Conservation (phyloP, 2,888 invertebrate genomes). For the Dasysyrphus albostriatus region DNA sequence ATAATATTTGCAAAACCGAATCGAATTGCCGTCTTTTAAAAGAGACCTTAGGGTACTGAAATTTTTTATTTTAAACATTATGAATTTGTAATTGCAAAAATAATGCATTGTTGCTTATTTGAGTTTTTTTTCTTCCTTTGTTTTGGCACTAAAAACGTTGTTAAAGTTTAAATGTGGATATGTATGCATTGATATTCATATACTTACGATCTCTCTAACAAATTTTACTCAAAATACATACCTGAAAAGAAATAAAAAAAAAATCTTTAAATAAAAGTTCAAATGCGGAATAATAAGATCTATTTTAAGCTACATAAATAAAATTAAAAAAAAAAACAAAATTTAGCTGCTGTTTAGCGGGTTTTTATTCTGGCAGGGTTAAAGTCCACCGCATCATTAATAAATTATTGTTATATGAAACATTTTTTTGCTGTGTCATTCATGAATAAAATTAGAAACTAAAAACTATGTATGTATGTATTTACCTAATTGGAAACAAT, state of each 20-base stretch:
- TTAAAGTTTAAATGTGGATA: not conserved
- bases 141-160: not conserved
- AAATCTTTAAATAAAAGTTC: not conserved
- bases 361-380: not conserved
- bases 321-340: not conserved
- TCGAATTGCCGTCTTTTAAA: no score
- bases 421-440: not conserved
- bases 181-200: no score
- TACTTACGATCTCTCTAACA: not conserved
- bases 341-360: not conserved
- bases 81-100: not conserved
- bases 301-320: not conserved
- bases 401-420: not conserved
- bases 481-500: not conserved
- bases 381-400: constrained; percentile 1
- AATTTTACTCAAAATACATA: constrained; percentile 7
- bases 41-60: no score
- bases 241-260: constrained; percentile 12
- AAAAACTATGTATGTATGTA: not conserved
- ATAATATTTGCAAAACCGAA: no score
- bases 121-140: not conserved
- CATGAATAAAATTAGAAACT: not conserved
- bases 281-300: constrained; percentile 13
- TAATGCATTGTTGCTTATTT: not conserved
- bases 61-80: no score